Conservation (phyloP, 2,113 vertebrate species). For the Equus quagga region DNA sequence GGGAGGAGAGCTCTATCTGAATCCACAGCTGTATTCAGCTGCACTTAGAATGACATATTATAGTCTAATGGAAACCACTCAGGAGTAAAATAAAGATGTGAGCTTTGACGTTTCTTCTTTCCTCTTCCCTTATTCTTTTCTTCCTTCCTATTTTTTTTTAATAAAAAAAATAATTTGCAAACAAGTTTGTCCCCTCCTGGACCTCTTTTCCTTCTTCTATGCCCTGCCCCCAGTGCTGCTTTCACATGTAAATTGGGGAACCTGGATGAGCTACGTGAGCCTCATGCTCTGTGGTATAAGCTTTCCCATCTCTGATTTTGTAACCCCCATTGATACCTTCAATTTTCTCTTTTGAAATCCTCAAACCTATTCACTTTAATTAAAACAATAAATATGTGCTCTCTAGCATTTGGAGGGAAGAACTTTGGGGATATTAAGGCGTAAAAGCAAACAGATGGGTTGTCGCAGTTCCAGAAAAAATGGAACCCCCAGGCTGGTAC, state of each 20-base stretch:
- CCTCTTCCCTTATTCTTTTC: background rate
- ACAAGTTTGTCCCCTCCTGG: background rate
- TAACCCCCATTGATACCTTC: background rate
- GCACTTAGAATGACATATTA: background rate
- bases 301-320: background rate
- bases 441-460: constrained; percentile 35
- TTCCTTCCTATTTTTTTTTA: background rate
- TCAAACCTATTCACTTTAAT: constrained; percentile 52
- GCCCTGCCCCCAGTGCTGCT: background rate
- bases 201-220: background rate
- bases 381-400: constrained; percentile 45
- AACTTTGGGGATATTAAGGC: background rate
- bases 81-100: constrained; percentile 31
- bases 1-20: constrained; percentile 49
- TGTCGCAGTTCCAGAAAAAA: background rate
- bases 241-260: background rate
- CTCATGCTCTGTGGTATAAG: background rate
- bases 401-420: background rate
- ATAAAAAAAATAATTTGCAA: background rate
- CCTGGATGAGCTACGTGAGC: background rate
- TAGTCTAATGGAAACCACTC: constrained; percentile 25
- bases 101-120: background rate
- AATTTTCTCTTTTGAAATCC: constrained; percentile 36
- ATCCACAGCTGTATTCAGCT: constrained; percentile 33
- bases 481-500: background rate